A percentile compares a stretch with the other conserved stretches of the same genome.
Evolutionary conservation across 92 coral and sea anemone genomes (phyloP).

Genomic region (Pocillopora meandrina): DNA sequence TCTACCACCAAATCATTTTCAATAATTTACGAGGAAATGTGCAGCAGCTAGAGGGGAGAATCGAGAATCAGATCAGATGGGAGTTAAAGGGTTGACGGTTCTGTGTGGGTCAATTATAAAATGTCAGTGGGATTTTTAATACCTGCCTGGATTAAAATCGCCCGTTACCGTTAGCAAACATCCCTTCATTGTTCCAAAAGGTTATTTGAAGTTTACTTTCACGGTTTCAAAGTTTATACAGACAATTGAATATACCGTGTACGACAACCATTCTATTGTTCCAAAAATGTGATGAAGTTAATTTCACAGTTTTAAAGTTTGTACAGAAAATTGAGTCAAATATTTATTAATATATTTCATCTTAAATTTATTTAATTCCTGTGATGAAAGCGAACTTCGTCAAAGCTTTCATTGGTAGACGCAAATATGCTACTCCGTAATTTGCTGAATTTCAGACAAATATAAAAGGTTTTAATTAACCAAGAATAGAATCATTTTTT

Average conservation of each 20-base stretch:
- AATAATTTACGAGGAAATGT: too few species aligned
- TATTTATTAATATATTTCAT: slow-evolving; percentile 10
- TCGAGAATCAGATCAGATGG: too few species aligned
- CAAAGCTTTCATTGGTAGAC: neutral
- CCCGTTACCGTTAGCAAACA: too few species aligned
- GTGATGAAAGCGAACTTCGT: neutral
- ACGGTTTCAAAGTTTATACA: neutral
- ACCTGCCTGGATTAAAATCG: too few species aligned
- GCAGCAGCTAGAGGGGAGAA: too few species aligned
- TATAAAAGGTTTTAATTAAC: neutral
- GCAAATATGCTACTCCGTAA: neutral
- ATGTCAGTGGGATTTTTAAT: too few species aligned
- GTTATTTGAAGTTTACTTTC: too few species aligned
- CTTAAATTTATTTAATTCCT: neutral
- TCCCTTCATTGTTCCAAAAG: too few species aligned
- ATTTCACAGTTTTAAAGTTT: neutral
- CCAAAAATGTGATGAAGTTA: neutral
- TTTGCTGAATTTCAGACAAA: neutral
- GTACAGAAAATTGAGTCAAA: neutral
- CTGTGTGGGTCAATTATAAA: too few species aligned
- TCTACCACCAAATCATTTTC: too few species aligned
- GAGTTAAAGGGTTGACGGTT: too few species aligned
- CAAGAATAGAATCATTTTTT: too few species aligned
- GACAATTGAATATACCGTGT: neutral
- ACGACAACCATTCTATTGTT: neutral